Evolutionary conservation across 2,113 vertebrate species (phyloP).

Genomic region (Fulmarus glacialis): DNA sequence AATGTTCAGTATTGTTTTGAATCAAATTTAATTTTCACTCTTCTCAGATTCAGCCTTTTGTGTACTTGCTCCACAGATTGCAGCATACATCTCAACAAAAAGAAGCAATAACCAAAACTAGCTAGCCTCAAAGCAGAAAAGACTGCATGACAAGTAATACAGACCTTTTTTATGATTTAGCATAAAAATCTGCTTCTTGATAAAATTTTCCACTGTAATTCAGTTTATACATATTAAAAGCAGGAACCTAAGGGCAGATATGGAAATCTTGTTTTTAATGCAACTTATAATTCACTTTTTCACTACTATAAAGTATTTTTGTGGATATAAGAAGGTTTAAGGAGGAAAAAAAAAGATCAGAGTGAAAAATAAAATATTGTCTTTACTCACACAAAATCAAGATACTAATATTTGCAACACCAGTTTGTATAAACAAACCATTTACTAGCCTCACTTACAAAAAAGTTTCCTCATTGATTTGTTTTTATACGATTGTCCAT

Average conservation of each 20-base stretch:
- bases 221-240: not conserved
- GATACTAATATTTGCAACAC: not conserved
- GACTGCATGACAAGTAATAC: not conserved
- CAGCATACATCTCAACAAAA: not conserved
- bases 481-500: not conserved
- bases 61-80: not conserved
- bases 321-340: not conserved
- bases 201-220: not conserved
- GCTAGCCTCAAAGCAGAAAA: not conserved
- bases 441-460: not conserved
- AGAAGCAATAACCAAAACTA: not conserved
- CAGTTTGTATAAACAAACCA: not conserved
- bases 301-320: not conserved
- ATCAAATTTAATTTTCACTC: not conserved
- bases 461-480: not conserved
- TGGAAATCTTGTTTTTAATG: not conserved
- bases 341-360: not conserved
- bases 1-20: not conserved
- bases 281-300: not conserved
- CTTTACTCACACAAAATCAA: not conserved
- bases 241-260: not conserved
- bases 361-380: not conserved
- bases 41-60: not conserved
- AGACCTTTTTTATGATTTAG: not conserved
- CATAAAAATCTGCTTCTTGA: not conserved